Conservation (phyloP, 2,888 invertebrate species). For the Oligia fasciuncula region DNA sequence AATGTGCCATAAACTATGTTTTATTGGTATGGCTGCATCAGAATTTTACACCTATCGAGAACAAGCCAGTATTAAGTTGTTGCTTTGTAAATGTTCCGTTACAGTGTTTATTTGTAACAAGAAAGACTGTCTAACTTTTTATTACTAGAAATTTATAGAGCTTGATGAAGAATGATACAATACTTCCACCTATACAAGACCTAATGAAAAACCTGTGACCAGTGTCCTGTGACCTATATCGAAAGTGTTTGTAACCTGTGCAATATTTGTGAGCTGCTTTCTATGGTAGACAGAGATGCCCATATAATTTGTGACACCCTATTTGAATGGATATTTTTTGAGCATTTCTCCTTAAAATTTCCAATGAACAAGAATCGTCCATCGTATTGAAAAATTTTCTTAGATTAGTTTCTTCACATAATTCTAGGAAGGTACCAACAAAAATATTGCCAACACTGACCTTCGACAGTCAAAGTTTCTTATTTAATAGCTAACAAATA, state of each 20-base stretch:
- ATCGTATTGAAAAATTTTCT: neutral
- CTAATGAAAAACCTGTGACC: neutral
- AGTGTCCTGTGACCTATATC: neutral
- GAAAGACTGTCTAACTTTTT: neutral
- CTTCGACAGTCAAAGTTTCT: slow-evolving; percentile 25
- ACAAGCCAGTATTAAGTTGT: slow-evolving; percentile 1
- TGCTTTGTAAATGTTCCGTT: neutral
- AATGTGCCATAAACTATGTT: slow-evolving; percentile 51
- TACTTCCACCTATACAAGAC: neutral
- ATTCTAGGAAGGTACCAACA: neutral
- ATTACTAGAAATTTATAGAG: neutral
- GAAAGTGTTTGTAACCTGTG: neutral
- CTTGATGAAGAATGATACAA: neutral
- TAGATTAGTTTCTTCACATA: neutral
- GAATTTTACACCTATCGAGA: slow-evolving; percentile 38
- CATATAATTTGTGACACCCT: neutral
- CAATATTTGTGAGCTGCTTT: too few species aligned
- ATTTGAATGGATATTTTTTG: neutral
- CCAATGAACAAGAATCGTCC: neutral
- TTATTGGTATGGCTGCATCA: slow-evolving; percentile 30
- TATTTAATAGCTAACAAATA: slow-evolving; percentile 38
- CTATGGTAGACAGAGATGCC: neutral
- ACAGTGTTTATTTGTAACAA: neutral
- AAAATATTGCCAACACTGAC: slow-evolving; percentile 8
- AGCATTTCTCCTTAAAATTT: neutral